Evolutionary conservation across 2,797 vertebrate genomes (phyloP).

Genomic region (Nasua narica): DNA sequence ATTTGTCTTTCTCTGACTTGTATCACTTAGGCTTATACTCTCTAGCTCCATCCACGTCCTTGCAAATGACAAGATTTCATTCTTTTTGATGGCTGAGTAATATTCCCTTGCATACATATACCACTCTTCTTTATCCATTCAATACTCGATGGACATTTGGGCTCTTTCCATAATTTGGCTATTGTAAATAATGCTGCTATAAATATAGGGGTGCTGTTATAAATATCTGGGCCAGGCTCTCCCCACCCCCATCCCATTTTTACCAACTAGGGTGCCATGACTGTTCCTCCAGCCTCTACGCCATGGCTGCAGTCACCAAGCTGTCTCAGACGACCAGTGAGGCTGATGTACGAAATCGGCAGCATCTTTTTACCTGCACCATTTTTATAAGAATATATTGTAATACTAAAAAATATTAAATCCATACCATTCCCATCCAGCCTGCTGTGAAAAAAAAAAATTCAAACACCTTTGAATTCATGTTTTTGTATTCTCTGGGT

Average conservation of each 20-base stretch:
- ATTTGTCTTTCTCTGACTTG: neutral
- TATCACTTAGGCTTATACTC: neutral
- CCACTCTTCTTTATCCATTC: neutral
- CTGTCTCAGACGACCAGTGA: conserved; percentile 79
- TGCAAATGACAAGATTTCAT: neutral
- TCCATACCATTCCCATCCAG: conserved; percentile 77
- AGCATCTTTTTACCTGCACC: conserved; percentile 84
- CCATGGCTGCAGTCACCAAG: neutral
- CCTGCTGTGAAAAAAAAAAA: neutral
- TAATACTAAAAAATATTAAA: conserved; percentile 88
- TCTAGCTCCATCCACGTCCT: neutral
- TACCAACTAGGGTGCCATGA: neutral
- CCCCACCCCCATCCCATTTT: neutral
- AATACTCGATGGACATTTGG: neutral
- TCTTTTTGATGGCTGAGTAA: neutral
- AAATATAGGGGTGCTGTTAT: neutral
- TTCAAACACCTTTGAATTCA: neutral
- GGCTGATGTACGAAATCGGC: conserved; percentile 83
- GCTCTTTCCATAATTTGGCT: neutral
- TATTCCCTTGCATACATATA: neutral
- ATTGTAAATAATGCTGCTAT: too few relatives aligned
- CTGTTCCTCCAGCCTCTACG: neutral
- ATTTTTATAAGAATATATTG: conserved; percentile 87
- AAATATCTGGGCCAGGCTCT: neutral
- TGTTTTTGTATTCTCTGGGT: neutral